Base-by-base conservation (phyloP, 1,140 invertebrate species). In the Thaumetopoea pityocampa region DNA sequence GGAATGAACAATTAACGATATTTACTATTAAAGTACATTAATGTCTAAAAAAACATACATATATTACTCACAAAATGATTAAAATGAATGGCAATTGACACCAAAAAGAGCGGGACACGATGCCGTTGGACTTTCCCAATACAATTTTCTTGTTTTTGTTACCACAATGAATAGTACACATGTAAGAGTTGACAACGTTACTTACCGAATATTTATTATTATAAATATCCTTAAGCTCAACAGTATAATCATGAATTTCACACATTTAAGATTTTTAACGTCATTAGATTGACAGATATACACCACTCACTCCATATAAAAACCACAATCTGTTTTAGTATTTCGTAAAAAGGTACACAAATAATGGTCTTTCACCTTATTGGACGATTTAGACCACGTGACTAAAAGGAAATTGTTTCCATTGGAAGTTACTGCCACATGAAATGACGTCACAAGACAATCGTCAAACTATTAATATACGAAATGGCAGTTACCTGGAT, bases 161-260 rank as follows among this genome's bases (percentile, higher is more conserved):
- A 69, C 23, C 47, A 26, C n/a, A 27, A 10, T 23, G 41, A 51
- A 51, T 34, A 61, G 36, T 36, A 33, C 20, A 50, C 14, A 49
- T 46, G 33, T 49, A 37, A 22, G 41, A 9, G 7, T n/a, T 22
- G 7, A 12, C 46, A 65, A 63, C 17, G 12, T 35, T 46, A 83
- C 83, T 86, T 63, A 86, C 83, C 83, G 81, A 85, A 83, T 84
- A 86, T 85, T 85, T 86, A 83, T 72, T 79, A 44, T 61, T 58
- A 82, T 84, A 86, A 85, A 85, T 84, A 86, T 86, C 81, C 80
- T 83, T 79, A 70, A 74, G 83, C 76, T 77, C 78, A 58, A 80
- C 57, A 62, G 74, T 69, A 77, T 70, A 82, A 84, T 85, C 78
- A 78, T 76, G 67, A 77, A 85, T 83, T 84, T 86, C 81, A 82